Conservation (phyloP, 2,113 vertebrate species). For the Chlamydotis undulata region DNA sequence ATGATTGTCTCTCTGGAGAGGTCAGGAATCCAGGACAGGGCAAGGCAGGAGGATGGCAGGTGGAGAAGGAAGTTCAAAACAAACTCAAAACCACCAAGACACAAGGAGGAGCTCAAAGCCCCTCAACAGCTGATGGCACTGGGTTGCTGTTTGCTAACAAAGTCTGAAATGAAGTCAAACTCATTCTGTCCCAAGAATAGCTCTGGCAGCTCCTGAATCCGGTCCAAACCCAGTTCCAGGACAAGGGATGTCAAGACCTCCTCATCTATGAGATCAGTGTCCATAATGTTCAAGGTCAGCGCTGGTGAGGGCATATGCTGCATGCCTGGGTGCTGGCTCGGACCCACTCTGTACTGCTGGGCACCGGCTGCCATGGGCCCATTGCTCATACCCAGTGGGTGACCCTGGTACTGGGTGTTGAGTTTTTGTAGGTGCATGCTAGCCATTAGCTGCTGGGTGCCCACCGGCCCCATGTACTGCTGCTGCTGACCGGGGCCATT, state of each 20-base stretch:
- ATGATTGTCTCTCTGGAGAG: slow-evolving; percentile 48
- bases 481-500: slow-evolving; percentile 81
- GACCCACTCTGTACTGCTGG: slow-evolving; percentile 82
- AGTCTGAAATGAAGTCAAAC: slow-evolving; percentile 97
- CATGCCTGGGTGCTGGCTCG: slow-evolving; percentile 79
- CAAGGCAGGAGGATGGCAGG: neutral
- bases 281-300: slow-evolving; percentile 87
- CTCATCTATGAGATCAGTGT: slow-evolving; percentile 95
- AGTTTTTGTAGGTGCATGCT: slow-evolving; percentile 95
- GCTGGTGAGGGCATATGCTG: slow-evolving; percentile 84
- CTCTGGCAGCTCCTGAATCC: slow-evolving; percentile 95
- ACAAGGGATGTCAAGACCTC: slow-evolving; percentile 94
- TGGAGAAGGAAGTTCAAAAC: slow-evolving; percentile 7
- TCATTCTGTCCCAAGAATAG: slow-evolving; percentile 98
- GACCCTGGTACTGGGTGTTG: slow-evolving; percentile 90
- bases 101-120: slow-evolving; percentile 3
- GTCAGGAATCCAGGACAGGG: slow-evolving; percentile 27
- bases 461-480: slow-evolving; percentile 84
- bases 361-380: slow-evolving; percentile 75
- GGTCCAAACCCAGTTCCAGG: slow-evolving; percentile 93
- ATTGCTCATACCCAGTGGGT: slow-evolving; percentile 80
- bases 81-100: slow-evolving; percentile 28
- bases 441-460: slow-evolving; percentile 88
- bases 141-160: slow-evolving; percentile 93
- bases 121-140: slow-evolving; percentile 95